These are phyloP conservation scores for Ciconia stormi DNA, from an alignment of 2,113 vertebrate species.

Conservation along the genomic window DNA sequence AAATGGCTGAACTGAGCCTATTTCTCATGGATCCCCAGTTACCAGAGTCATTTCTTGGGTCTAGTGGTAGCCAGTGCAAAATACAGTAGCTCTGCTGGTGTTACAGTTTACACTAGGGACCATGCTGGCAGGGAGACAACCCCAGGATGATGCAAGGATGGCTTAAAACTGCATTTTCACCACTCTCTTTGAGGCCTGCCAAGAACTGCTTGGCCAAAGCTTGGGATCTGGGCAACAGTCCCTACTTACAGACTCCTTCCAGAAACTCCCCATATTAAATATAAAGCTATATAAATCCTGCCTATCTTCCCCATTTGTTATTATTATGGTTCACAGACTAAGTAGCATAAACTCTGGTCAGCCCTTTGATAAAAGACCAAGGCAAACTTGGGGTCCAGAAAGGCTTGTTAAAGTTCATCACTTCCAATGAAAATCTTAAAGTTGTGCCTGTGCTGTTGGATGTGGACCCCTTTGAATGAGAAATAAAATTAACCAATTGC, in stretches of 20 bases:
- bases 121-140: not conserved
- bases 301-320: not conserved
- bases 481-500: not conserved
- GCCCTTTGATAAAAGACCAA: not conserved
- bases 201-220: slow-evolving; percentile 33
- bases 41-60: not conserved
- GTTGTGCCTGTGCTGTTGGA: not conserved
- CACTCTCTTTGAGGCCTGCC: slow-evolving; percentile 22
- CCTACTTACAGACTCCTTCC: slow-evolving; percentile 5
- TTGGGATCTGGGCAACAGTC: slow-evolving; percentile 24
- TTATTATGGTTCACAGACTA: not conserved
- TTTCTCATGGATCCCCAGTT: not conserved
- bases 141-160: slow-evolving; percentile 37
- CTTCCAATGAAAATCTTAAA: not conserved
- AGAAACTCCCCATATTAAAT: slow-evolving; percentile 44
- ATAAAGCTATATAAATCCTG: slow-evolving; percentile 26
- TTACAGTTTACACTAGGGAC: slow-evolving; percentile 24
- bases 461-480: not conserved
- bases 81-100: slow-evolving; percentile 34
- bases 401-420: not conserved
- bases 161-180: slow-evolving; percentile 50
- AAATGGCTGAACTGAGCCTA: not conserved
- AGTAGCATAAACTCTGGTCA: not conserved
- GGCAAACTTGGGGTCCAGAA: not conserved
- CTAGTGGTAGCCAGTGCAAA: not conserved